phyloP scores from a whole-genome alignment of 1,140 invertebrate genomes.

The Aphelinus certus region DNA sequence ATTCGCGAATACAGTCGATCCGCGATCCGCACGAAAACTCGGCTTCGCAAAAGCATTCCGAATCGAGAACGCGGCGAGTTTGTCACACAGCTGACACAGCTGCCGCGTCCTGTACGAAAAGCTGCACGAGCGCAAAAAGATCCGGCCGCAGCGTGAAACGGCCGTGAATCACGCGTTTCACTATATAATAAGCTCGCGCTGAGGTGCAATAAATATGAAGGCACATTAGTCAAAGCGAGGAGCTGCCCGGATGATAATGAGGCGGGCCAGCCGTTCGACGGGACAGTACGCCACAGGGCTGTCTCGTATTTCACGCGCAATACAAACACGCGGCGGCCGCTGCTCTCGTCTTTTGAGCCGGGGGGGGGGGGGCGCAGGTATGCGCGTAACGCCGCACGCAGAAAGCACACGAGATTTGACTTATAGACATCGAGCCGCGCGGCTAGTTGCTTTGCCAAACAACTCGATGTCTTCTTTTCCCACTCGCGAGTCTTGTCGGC shows the following conservation, averaged over 20 bases:
- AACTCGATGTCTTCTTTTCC: too few relatives aligned
- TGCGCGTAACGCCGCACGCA: too few relatives aligned
- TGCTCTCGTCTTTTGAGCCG: too few relatives aligned
- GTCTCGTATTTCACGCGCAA: slow-evolving; percentile 48
- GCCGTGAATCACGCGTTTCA: slow-evolving; percentile 44
- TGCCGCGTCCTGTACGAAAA: not conserved
- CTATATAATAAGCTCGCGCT: slow-evolving; percentile 6
- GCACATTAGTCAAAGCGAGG: slow-evolving; percentile 48
- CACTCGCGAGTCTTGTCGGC: too few relatives aligned
- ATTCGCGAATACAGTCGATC: not conserved
- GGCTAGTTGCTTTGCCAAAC: too few relatives aligned
- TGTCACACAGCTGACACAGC: not conserved
- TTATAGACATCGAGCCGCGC: too few relatives aligned
- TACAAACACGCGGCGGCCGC: slow-evolving; percentile 39
- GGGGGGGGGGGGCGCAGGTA: too few relatives aligned
- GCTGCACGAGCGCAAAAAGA: slow-evolving; percentile 4
- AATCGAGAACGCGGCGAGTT: not conserved
- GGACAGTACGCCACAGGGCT: slow-evolving; percentile 24
- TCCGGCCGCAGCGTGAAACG: slow-evolving; percentile 21
- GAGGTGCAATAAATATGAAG: slow-evolving; percentile 46
- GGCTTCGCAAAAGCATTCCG: not conserved
- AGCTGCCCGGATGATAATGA: slow-evolving; percentile 49
- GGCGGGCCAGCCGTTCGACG: slow-evolving; percentile 34
- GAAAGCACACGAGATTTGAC: too few relatives aligned
- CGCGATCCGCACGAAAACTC: not conserved